Conservation (phyloP, 2,888 invertebrate genomes). For the Agrotis puta region DNA sequence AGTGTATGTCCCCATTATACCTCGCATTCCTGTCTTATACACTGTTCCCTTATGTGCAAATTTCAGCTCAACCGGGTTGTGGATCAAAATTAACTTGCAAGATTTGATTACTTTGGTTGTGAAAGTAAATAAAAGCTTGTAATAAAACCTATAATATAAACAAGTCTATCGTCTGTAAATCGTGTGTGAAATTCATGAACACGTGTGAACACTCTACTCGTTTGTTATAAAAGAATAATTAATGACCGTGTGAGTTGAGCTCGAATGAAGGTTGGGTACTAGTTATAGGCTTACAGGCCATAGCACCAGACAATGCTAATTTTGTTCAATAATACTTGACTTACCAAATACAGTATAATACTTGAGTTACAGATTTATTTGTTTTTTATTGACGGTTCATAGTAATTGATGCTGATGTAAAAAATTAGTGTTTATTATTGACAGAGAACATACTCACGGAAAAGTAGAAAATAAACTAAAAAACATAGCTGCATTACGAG, state of each 20-base stretch:
- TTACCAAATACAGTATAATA: conserved; percentile 1
- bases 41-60: no score
- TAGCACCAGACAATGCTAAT: not conserved
- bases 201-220: conserved; percentile 42
- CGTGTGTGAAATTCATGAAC: conserved; percentile 70
- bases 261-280: conserved; percentile 49
- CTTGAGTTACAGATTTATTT: not conserved
- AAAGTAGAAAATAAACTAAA: no score
- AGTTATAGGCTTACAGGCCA: conserved; percentile 9
- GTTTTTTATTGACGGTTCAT: not conserved
- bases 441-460: not conserved
- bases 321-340: not conserved
- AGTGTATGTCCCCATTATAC: no score
- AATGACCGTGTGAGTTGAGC: conserved; percentile 45
- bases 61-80: no score
- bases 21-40: no score
- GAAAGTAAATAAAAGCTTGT: no score
- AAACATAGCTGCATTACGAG: no score
- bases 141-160: not conserved
- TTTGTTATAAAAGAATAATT: conserved; percentile 54
- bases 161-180: conserved; percentile 50
- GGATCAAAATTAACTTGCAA: no score
- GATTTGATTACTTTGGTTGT: no score
- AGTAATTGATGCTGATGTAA: not conserved
- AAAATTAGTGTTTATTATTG: not conserved